Percentiles rank a stretch among this genome's conserved stretches.
phyloP scores from a whole-genome alignment of 2,797 vertebrate species.

The Poecilia velifera region DNA sequence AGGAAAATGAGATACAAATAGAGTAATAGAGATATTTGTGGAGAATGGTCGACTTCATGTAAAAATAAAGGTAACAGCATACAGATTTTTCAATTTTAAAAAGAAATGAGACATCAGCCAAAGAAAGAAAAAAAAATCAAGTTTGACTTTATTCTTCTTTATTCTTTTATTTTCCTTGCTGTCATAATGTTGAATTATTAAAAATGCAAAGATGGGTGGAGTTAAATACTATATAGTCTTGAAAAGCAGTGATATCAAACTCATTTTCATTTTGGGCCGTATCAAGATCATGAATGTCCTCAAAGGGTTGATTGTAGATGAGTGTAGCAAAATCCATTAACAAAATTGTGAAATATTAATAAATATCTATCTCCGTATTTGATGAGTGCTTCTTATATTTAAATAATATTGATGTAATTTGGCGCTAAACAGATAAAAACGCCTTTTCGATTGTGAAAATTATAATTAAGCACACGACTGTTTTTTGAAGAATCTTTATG shows the following conservation, averaged over 20 bases:
- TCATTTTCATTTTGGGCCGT: too few relatives aligned
- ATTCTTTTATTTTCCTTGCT: background rate
- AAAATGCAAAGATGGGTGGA: background rate
- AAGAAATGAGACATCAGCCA: background rate
- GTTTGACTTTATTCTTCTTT: background rate
- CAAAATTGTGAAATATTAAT: too few relatives aligned
- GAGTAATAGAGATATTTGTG: background rate
- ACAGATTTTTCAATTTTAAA: background rate
- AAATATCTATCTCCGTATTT: too few relatives aligned
- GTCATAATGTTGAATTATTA: background rate
- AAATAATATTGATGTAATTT: too few relatives aligned
- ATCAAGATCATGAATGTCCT: too few relatives aligned
- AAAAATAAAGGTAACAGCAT: background rate
- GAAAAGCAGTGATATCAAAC: background rate
- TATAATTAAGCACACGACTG: too few relatives aligned
- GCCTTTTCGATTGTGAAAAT: too few relatives aligned
- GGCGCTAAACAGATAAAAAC: too few relatives aligned
- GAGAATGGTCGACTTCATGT: background rate
- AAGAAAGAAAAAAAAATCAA: background rate
- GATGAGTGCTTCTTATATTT: too few relatives aligned
- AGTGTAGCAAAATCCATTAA: too few relatives aligned
- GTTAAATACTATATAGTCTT: background rate
- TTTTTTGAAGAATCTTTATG: too few relatives aligned
- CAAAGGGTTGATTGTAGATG: too few relatives aligned
- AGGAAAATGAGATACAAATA: background rate